Evolutionary conservation across 2,797 vertebrate species (phyloP).

Genomic region (Rousettus madagascariensis): DNA sequence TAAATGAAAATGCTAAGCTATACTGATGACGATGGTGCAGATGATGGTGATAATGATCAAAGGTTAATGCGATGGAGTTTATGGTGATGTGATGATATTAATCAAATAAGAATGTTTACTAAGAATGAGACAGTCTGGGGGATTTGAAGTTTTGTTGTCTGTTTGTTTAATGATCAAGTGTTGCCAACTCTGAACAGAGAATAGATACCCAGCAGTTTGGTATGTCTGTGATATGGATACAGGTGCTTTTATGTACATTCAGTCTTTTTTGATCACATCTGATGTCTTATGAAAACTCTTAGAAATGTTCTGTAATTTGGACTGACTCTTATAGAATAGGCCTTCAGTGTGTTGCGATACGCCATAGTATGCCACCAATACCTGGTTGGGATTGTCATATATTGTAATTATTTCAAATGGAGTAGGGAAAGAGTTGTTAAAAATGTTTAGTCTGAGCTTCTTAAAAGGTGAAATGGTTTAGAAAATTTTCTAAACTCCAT

Average conservation of each 20-base stretch:
- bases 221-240: too few relatives aligned
- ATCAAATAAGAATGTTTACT: background rate
- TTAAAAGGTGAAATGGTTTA: background rate
- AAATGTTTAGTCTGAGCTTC: background rate
- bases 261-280: background rate
- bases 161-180: background rate
- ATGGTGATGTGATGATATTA: too few relatives aligned
- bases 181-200: background rate
- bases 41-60: background rate
- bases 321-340: background rate
- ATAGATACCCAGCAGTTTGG: background rate
- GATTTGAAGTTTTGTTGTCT: background rate
- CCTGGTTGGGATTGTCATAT: background rate
- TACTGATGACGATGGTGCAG: background rate
- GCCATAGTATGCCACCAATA: accelerated
- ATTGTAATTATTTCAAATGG: background rate
- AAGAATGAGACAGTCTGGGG: background rate
- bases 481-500: background rate
- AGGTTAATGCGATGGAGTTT: background rate
- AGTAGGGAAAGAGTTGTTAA: background rate
- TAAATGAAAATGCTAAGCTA: background rate
- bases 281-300: background rate
- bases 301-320: background rate
- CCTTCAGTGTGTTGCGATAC: background rate
- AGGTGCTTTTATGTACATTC: accelerated